phyloP scores from a whole-genome alignment of 1,140 invertebrate genomes.

The Hypsibius dujardini region DNA sequence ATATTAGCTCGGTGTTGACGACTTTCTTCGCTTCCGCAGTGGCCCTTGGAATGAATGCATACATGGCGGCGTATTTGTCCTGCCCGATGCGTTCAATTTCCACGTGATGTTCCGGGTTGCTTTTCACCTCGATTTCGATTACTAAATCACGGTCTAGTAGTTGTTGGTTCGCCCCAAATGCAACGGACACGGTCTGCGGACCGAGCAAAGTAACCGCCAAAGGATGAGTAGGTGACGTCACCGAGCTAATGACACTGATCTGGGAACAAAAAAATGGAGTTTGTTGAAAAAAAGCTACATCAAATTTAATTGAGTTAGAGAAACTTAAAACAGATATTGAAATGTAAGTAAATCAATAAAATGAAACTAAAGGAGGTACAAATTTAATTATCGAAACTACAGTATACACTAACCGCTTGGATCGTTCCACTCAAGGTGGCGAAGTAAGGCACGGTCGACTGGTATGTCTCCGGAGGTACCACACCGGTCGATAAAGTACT shows the following conservation, averaged over 20 bases:
- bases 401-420: no score
- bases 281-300: no score
- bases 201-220: neutral
- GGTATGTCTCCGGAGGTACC: neutral
- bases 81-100: neutral
- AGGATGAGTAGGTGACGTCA: neutral
- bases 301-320: no score
- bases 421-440: neutral
- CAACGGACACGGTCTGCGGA: neutral
- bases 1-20: conserved; percentile 27
- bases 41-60: neutral
- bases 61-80: neutral
- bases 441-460: neutral
- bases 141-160: conserved; percentile 3
- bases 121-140: neutral
- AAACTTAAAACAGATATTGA: no score
- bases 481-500: neutral
- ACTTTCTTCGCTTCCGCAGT: conserved; percentile 15
- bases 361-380: no score
- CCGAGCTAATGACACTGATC: neutral
- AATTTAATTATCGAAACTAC: no score
- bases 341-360: no score
- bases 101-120: neutral
- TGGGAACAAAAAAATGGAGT: no score
- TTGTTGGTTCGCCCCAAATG: neutral